phyloP scores from a whole-genome alignment of 23 tunicate species.

The Halocynthia roretzi region DNA sequence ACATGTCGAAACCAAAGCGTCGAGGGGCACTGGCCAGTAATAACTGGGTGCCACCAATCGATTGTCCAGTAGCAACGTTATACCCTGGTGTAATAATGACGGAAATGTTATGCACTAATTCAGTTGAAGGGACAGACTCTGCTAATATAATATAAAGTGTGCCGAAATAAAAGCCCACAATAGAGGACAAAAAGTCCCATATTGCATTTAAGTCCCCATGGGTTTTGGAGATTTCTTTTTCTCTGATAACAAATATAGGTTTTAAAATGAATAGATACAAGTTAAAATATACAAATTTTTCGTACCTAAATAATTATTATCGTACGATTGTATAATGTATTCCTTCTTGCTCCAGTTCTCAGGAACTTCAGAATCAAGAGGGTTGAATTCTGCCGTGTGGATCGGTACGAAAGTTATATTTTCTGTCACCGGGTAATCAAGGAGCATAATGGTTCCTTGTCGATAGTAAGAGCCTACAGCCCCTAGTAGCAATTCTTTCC shows the following conservation, averaged over 20 bases:
- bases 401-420: slow-evolving; percentile 23
- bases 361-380: slow-evolving; percentile 22
- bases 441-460: slow-evolving; percentile 65
- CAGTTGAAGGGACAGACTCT: too few relatives aligned
- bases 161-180: too few relatives aligned
- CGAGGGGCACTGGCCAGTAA: slow-evolving; percentile 76
- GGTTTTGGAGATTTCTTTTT: too few relatives aligned
- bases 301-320: slow-evolving; percentile 73
- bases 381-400: slow-evolving; percentile 51
- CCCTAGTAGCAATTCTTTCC: slow-evolving; percentile 41
- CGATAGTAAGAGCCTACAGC: slow-evolving; percentile 66
- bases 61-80: slow-evolving; percentile 44
- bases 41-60: slow-evolving; percentile 18
- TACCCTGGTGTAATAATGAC: slow-evolving; percentile 34
- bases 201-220: too few relatives aligned
- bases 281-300: background rate
- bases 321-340: slow-evolving; percentile 56
- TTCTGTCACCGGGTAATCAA: slow-evolving; percentile 10
- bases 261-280: too few relatives aligned
- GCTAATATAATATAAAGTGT: too few relatives aligned
- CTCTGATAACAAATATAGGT: too few relatives aligned
- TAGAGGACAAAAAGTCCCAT: too few relatives aligned
- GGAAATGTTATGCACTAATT: too few relatives aligned
- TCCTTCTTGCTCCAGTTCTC: slow-evolving; percentile 26
- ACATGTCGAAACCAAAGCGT: slow-evolving; percentile 59